Conservation (phyloP, 2,888 invertebrate genomes). For the Thyatira batis region DNA sequence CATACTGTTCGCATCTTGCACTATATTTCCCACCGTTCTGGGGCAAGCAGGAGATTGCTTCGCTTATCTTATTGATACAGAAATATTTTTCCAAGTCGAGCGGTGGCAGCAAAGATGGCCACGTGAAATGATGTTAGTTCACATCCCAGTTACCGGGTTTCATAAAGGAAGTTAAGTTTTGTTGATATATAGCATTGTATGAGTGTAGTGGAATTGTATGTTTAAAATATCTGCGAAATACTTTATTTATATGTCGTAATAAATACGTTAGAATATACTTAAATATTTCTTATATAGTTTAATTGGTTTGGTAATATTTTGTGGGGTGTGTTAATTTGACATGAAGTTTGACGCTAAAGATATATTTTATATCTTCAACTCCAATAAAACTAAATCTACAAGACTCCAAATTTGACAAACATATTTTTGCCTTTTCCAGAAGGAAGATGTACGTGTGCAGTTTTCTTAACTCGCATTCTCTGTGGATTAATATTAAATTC, state of each 20-base stretch:
- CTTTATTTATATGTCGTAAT: background rate
- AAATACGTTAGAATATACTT: background rate
- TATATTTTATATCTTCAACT: too few relatives aligned
- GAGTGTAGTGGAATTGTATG: background rate
- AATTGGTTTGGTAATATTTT: too few relatives aligned
- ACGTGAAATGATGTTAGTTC: constrained; percentile 11
- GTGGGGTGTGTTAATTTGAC: too few relatives aligned
- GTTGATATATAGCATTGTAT: background rate
- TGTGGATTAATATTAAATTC: background rate
- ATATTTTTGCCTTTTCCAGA: background rate
- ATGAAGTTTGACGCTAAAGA: too few relatives aligned
- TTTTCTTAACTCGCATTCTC: background rate
- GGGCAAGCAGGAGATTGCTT: constrained; percentile 49
- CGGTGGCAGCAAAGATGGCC: constrained; percentile 28
- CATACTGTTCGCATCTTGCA: background rate
- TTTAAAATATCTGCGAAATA: background rate
- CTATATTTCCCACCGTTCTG: constrained; percentile 7
- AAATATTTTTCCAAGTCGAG: constrained; percentile 50
- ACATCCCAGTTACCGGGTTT: background rate
- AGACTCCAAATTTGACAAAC: background rate
- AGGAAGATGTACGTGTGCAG: background rate
- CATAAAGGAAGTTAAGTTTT: background rate
- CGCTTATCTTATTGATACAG: constrained; percentile 62
- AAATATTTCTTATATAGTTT: background rate
- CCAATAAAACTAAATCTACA: background rate